A percentile compares a stretch with the other conserved stretches of the same genome.
Conservation (phyloP, 2,888 invertebrate genomes). For the Cinara cedri region DNA sequence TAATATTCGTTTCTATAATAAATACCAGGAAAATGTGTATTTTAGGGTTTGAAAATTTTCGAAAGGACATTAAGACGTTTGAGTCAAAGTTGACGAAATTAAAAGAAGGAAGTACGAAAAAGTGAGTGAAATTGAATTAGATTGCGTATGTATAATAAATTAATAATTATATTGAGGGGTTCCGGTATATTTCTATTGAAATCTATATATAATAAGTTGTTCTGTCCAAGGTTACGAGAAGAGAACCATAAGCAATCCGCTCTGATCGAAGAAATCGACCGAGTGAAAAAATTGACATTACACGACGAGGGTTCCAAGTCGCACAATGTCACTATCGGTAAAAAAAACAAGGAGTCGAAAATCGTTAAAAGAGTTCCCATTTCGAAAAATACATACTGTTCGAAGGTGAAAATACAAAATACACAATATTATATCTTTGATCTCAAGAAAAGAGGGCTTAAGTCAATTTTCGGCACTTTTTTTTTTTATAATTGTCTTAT, state of each 20-base stretch:
- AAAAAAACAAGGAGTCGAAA: conserved; percentile 12
- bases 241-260: conserved; percentile 7
- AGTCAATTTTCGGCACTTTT: too few species aligned
- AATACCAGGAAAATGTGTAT: neutral
- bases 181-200: too few species aligned
- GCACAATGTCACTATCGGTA: neutral
- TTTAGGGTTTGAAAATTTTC: conserved; percentile 46
- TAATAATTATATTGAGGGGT: too few species aligned
- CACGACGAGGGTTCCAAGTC: neutral
- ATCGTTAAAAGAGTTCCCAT: conserved; percentile 28
- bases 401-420: conserved; percentile 11
- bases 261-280: conserved; percentile 34
- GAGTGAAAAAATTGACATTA: conserved; percentile 13
- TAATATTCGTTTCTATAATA: too few species aligned
- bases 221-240: conserved; percentile 34
- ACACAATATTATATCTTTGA: too few species aligned
- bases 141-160: conserved; percentile 1
- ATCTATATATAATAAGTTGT: too few species aligned
- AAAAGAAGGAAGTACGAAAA: conserved; percentile 47
- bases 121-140: conserved; percentile 22
- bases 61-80: conserved; percentile 37
- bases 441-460: too few species aligned
- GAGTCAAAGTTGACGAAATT: conserved; percentile 37
- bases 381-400: conserved; percentile 43
- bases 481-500: too few species aligned